Evolutionary conservation across 1,140 invertebrate species (phyloP), one percentile per base, ranked within the genome.

Genomic region (Aphis gossypii): DNA sequence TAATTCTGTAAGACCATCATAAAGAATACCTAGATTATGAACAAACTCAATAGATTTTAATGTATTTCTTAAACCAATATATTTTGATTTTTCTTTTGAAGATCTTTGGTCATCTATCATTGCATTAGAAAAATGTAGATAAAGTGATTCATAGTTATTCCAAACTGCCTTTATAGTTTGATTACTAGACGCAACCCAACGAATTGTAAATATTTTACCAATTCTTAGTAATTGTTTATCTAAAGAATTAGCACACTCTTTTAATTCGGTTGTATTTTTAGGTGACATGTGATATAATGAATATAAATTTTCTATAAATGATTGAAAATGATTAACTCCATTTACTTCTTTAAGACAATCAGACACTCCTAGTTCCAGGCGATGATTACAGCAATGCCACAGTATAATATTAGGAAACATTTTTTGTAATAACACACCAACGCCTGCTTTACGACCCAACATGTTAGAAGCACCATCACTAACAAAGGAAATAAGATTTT

Each of bases 251-350:
- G 84, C 84, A 87, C 84, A 48, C 9, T 87, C 46, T 87, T 46
- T 46, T 14, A 87, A 87, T n/a, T 87, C 84, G n/a, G 9, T 87
- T 48, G 23, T 25, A 48, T 87, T 87, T 87, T 87, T 87, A 14
- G 84, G 84, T 87, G 41, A 87, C 84, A 30, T 44, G 25, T 87
- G 44, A 35, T 46, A 87, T 48, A 87, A 48, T 23, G 88, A 35
- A 56, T 89, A 89, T 46, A 89, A 20, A 30, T 89, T 89, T 51
- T 89, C 88, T 0, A 89, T 89, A 89, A 89, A 89, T 35, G 20
- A 51, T 38, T 89, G 44, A 56, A 89, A 89, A 89, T 89, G 51
- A 54, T 90, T 90, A n/a, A 90, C 2, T 51, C 88, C 88, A 90
- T 21, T 51, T 90, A 90, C 88, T 56, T 90, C 88, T 48, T 35